Conservation (phyloP, 2,113 vertebrate genomes). For the Daphoenositta chrysoptera region DNA sequence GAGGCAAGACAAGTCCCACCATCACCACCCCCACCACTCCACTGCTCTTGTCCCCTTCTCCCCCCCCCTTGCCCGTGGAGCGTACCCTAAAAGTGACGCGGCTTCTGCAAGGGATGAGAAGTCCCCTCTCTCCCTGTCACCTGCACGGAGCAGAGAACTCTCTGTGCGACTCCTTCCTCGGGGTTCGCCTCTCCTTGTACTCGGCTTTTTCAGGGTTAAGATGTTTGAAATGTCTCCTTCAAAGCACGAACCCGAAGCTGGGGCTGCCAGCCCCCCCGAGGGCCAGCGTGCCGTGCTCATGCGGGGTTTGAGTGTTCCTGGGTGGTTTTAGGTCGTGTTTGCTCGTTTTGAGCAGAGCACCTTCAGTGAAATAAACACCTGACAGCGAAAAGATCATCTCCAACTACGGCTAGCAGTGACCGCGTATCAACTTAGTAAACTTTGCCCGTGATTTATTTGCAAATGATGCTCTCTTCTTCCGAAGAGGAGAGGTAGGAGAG, state of each 20-base stretch:
- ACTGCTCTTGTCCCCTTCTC: too few relatives aligned
- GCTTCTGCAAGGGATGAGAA: background rate
- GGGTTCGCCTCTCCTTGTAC: background rate
- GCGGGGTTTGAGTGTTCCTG: background rate
- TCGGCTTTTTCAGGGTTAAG: background rate
- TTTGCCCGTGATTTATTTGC: background rate
- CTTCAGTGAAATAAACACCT: background rate
- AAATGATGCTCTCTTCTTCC: background rate
- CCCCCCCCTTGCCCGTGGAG: too few relatives aligned
- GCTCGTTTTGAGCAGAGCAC: background rate
- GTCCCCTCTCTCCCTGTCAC: background rate
- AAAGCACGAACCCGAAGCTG: fast-evolving
- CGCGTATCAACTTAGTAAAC: background rate
- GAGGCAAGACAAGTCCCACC: background rate
- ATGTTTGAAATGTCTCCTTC: background rate
- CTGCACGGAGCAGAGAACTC: background rate
- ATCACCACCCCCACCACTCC: too few relatives aligned
- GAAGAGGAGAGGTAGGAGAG: background rate
- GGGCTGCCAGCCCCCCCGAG: too few relatives aligned
- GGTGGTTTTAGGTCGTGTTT: background rate
- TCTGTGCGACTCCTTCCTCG: background rate
- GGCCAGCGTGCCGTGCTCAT: background rate
- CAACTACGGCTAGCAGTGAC: background rate
- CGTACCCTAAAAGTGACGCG: background rate
- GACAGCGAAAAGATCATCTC: background rate